Evolutionary conservation across 2,888 invertebrate species (phyloP).

Genomic region (Phengaris arion): DNA sequence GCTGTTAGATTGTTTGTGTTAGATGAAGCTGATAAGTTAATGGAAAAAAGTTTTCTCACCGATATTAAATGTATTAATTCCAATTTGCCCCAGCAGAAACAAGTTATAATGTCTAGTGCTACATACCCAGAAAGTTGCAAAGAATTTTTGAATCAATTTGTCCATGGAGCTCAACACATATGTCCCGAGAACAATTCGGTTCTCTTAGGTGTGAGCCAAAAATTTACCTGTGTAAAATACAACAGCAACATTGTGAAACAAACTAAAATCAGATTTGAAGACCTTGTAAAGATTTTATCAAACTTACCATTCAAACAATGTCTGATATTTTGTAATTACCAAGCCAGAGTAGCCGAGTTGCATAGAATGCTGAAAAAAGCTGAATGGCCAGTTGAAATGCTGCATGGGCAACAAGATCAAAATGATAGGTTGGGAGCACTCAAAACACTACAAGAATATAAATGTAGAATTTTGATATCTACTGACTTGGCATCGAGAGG

Average conservation of each 20-base stretch:
- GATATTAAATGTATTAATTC: conserved; percentile 90
- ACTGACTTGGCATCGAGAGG: conserved; percentile 96
- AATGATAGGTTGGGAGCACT: conserved; percentile 86
- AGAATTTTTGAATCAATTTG: conserved; percentile 84
- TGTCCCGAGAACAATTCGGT: conserved; percentile 83
- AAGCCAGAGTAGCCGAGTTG: conserved; percentile 89
- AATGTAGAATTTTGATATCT: conserved; percentile 91
- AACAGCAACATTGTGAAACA: conserved; percentile 83
- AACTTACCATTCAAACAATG: conserved; percentile 91
- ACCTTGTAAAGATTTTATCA: conserved; percentile 83
- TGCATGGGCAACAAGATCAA: conserved; percentile 91
- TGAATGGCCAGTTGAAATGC: conserved; percentile 88
- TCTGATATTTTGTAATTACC: conserved; percentile 93
- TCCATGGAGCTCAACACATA: conserved; percentile 87
- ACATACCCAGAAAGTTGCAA: conserved; percentile 91
- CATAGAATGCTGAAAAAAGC: conserved; percentile 83
- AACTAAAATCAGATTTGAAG: conserved; percentile 82
- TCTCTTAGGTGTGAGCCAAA: conserved; percentile 90
- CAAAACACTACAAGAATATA: conserved; percentile 86
- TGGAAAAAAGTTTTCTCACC: conserved; percentile 86
- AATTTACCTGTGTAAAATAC: conserved; percentile 81
- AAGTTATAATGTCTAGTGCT: conserved; percentile 95
- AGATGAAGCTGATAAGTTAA: conserved; percentile 98
- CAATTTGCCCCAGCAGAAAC: conserved; percentile 86
- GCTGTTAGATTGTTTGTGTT: conserved; percentile 86